Evolutionary conservation across 2,113 vertebrate species (phyloP).

Genomic region (Galbula dea): DNA sequence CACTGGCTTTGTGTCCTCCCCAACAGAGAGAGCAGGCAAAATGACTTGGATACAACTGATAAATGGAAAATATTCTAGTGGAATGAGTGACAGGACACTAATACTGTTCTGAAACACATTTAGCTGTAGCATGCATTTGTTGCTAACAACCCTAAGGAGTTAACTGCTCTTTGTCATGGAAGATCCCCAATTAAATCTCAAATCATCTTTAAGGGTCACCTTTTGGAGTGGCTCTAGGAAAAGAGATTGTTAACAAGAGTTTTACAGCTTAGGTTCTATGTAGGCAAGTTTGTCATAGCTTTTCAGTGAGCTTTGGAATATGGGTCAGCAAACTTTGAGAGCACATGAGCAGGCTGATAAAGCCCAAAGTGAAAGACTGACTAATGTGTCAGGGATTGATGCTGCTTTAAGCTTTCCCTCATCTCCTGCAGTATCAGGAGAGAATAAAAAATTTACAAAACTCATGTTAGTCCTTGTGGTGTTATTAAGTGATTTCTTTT

Average conservation of each 20-base stretch:
- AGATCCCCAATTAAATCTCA: background rate
- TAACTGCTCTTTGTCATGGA: background rate
- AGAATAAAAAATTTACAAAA: conserved; percentile 9
- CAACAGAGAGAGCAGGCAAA: background rate
- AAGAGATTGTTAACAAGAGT: background rate
- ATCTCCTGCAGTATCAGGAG: background rate
- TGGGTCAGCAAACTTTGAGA: background rate
- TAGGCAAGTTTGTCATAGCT: background rate
- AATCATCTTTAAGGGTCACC: background rate
- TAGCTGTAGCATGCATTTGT: background rate
- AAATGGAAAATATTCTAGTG: background rate
- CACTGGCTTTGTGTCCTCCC: background rate
- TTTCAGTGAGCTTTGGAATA: background rate
- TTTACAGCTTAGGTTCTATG: background rate
- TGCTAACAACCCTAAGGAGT: background rate
- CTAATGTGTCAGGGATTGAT: background rate
- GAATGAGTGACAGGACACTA: too few relatives aligned
- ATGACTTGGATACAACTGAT: too few relatives aligned
- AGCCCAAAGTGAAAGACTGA: conserved; percentile 14
- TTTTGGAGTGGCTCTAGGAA: background rate
- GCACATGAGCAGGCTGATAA: background rate
- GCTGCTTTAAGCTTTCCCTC: background rate
- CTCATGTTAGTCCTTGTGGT: background rate
- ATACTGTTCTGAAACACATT: too few relatives aligned
- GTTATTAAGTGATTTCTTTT: background rate